Percentiles rank a stretch among this genome's conserved stretches.
phyloP scores from a whole-genome alignment of 1,140 invertebrate genomes.

The Lordiphosa mommai region DNA sequence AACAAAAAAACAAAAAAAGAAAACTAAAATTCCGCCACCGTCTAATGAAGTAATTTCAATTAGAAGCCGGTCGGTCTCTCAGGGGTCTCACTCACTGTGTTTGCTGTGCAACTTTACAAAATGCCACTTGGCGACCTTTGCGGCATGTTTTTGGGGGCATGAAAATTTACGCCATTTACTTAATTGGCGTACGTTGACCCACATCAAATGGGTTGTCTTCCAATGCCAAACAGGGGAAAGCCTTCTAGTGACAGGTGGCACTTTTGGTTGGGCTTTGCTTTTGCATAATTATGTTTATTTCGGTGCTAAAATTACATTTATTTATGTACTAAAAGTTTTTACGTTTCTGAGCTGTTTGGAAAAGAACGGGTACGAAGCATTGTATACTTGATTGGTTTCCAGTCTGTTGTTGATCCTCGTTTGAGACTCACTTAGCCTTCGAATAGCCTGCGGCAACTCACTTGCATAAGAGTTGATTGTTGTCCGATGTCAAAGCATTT shows the following conservation, averaged over 20 bases:
- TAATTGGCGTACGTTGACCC: conserved; percentile 43
- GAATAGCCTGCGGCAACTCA: too few relatives aligned
- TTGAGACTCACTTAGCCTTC: too few relatives aligned
- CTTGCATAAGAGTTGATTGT: too few relatives aligned
- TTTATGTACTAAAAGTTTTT: not conserved
- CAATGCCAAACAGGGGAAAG: not conserved
- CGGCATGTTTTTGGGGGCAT: conserved; percentile 10
- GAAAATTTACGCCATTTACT: conserved; percentile 19
- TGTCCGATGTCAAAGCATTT: too few relatives aligned
- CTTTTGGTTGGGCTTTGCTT: not conserved
- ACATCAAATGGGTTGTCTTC: conserved; percentile 27
- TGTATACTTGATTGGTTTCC: too few relatives aligned
- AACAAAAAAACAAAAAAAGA: conserved; percentile 14
- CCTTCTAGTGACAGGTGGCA: conserved; percentile 22
- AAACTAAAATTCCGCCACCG: conserved; percentile 19
- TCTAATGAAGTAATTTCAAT: conserved; percentile 69
- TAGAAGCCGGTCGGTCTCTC: conserved; percentile 18
- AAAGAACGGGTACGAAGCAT: too few relatives aligned
- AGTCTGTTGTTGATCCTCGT: too few relatives aligned
- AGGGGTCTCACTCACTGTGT: too few relatives aligned
- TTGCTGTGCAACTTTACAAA: not conserved
- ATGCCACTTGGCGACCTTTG: conserved; percentile 1
- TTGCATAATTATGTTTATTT: conserved; percentile 31
- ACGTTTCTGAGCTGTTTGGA: not conserved
- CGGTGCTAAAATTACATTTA: too few relatives aligned